These are phyloP conservation scores for Meliscaeva auricollis DNA, from an alignment of 2,888 invertebrate species.

Conservation along the genomic window DNA sequence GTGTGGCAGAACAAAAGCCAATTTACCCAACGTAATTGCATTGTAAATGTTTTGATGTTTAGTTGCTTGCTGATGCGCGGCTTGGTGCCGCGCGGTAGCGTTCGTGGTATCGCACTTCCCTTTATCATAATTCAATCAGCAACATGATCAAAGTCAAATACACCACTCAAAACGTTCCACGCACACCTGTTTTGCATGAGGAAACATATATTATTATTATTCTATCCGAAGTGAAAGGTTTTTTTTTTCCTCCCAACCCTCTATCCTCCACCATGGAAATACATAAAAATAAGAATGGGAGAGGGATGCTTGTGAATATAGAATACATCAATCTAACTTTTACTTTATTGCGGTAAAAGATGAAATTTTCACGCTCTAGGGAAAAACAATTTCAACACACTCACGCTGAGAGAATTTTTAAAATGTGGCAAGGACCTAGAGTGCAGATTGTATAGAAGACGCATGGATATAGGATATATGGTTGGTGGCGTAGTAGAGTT, in stretches of 20 bases:
- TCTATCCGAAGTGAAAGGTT: constrained; percentile 28
- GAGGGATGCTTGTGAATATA: neutral
- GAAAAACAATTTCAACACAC: constrained; percentile 68
- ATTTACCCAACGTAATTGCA: constrained; percentile 74
- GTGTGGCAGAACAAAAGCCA: constrained; percentile 69
- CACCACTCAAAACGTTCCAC: constrained; percentile 55
- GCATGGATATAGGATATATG: no score
- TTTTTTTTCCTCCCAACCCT: neutral
- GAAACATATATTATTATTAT: constrained; percentile 45
- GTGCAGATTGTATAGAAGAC: no score
- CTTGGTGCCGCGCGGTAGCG: constrained; percentile 1
- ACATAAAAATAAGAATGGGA: neutral
- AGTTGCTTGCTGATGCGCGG: constrained; percentile 41
- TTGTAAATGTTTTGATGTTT: constrained; percentile 74
- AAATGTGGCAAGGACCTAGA: constrained; percentile 23
- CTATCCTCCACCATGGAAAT: neutral
- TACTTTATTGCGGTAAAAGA: constrained; percentile 64
- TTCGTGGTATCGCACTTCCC: constrained; percentile 31
- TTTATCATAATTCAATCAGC: constrained; percentile 75
- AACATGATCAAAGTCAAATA: constrained; percentile 71
- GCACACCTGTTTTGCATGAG: constrained; percentile 69
- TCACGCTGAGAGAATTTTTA: constrained; percentile 56
- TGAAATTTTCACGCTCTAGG: constrained; percentile 59
- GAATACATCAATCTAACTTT: constrained; percentile 50
- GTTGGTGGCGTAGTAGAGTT: neutral